Evolutionary conservation across 2,888 invertebrate species (phyloP).

Genomic region (Girardia tigrina): DNA sequence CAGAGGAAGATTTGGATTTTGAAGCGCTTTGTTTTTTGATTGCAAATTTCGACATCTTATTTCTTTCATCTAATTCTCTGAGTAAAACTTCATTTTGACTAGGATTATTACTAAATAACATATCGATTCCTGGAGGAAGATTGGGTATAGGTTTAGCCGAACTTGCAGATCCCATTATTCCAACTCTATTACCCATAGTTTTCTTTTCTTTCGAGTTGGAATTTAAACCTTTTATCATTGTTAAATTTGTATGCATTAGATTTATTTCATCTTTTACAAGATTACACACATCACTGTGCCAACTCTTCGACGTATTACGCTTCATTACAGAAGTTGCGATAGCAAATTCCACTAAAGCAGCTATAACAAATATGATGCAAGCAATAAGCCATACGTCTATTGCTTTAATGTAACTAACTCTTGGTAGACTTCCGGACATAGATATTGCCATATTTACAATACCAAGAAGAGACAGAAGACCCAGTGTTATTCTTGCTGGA

Average conservation of each 20-base stretch:
- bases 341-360: constrained; percentile 37
- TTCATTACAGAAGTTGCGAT: constrained; percentile 32
- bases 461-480: constrained; percentile 36
- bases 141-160: background rate
- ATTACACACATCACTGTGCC: constrained; percentile 36
- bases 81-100: constrained; percentile 23
- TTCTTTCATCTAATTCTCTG: background rate
- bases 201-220: background rate
- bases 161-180: background rate
- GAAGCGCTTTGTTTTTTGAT: background rate
- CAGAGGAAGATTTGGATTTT: background rate
- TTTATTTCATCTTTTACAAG: constrained; percentile 34
- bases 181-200: background rate
- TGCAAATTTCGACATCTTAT: background rate
- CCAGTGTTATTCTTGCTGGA: constrained; percentile 35
- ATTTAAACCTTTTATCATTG: background rate
- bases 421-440: constrained; percentile 33
- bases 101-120: background rate
- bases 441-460: constrained; percentile 36
- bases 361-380: constrained; percentile 37
- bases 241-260: background rate
- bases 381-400: constrained; percentile 37
- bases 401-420: constrained; percentile 37
- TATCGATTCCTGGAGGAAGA: background rate
- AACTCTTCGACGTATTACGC: background rate